A percentile compares a stretch with the other conserved stretches of the same genome.
These are phyloP conservation scores for Acropternis orthonyx DNA, from an alignment of 2,797 vertebrate species.

Conservation along the genomic window DNA sequence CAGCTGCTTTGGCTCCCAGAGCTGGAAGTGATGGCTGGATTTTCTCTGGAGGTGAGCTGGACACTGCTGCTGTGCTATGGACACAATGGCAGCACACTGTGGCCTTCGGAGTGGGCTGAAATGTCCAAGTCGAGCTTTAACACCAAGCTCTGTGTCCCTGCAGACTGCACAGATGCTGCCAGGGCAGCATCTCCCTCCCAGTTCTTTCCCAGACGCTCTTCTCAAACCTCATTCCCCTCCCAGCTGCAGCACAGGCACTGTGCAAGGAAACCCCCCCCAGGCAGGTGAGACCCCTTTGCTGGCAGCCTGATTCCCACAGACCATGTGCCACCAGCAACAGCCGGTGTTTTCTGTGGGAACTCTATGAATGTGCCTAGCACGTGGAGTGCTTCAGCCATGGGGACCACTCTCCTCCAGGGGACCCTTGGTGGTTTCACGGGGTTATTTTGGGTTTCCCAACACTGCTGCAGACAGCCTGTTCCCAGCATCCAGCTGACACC, in stretches of 20 bases:
- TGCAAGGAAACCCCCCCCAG: background rate
- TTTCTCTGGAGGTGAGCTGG: background rate
- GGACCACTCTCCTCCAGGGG: background rate
- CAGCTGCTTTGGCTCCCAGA: background rate
- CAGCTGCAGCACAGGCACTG: background rate
- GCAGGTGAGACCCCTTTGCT: background rate
- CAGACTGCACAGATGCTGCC: background rate
- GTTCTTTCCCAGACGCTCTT: background rate
- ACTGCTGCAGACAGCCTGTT: background rate
- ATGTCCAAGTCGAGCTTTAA: background rate
- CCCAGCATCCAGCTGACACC: background rate
- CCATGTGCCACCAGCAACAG: background rate
- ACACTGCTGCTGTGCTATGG: background rate
- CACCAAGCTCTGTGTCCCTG: background rate
- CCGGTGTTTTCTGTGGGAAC: background rate
- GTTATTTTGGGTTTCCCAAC: background rate
- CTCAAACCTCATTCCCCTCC: background rate
- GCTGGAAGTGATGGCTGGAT: background rate
- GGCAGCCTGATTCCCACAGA: background rate
- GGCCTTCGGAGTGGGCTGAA: background rate
- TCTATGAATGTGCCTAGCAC: background rate
- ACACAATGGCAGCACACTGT: background rate
- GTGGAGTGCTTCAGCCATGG: background rate
- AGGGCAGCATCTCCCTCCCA: background rate
- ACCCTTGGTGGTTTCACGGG: background rate